Evolutionary conservation across 1,140 invertebrate species (phyloP).

Genomic region (Nephotettix cincticeps): DNA sequence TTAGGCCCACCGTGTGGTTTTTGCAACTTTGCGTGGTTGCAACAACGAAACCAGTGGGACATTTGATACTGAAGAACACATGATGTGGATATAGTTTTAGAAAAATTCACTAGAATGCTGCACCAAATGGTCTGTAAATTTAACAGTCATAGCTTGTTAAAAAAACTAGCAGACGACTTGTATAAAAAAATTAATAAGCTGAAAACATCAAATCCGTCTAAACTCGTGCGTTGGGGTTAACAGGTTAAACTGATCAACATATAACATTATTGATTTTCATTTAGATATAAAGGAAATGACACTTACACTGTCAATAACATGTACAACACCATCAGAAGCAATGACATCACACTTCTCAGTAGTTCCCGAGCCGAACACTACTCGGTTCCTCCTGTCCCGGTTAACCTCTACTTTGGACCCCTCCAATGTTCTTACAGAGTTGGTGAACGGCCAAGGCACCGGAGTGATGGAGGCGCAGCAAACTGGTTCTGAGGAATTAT

Average conservation of each 20-base stretch:
- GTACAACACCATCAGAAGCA: constrained; percentile 49
- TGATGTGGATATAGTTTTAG: no score
- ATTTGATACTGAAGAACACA: no score
- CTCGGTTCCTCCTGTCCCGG: constrained; percentile 41
- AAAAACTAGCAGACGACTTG: background rate
- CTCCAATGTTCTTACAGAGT: constrained; percentile 44
- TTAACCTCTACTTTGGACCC: constrained; percentile 42
- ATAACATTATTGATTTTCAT: no score
- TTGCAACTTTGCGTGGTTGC: no score
- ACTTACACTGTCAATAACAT: constrained; percentile 45
- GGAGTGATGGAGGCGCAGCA: constrained; percentile 48
- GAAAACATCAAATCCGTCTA: background rate
- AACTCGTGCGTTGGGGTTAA: no score
- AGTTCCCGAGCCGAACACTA: constrained; percentile 44
- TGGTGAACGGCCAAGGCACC: constrained; percentile 43
- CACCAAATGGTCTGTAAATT: no score
- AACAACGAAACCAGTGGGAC: no score
- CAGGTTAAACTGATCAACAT: background rate
- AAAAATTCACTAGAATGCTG: no score
- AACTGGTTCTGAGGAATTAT: constrained; percentile 45
- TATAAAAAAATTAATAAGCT: background rate
- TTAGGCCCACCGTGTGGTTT: background rate
- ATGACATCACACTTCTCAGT: constrained; percentile 48
- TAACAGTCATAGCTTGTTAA: background rate
- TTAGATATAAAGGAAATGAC: background rate